A percentile compares a stretch with the other conserved stretches of the same genome.
These are phyloP conservation scores for Clinocottus analis DNA, from an alignment of 2,113 vertebrate genomes.

Conservation along the genomic window DNA sequence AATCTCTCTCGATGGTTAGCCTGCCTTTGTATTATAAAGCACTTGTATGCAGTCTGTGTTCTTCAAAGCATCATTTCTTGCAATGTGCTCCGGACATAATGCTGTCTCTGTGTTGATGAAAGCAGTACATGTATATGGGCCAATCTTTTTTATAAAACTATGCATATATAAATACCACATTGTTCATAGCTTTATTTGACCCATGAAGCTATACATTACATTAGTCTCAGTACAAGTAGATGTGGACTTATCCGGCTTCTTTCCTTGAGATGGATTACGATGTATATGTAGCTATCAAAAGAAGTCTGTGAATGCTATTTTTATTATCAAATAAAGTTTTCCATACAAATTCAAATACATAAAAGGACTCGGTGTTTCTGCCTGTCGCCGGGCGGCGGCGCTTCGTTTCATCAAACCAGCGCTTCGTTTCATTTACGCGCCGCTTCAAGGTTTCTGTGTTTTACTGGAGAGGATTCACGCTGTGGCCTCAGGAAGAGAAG, in stretches of 20 bases:
- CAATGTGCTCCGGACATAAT: constrained; percentile 90
- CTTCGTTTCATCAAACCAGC: too few relatives aligned
- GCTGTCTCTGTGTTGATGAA: constrained; percentile 94
- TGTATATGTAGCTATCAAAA: constrained; percentile 95
- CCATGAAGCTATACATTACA: constrained; percentile 91
- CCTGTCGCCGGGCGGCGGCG: too few relatives aligned
- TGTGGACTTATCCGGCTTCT: constrained; percentile 91
- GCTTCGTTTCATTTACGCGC: too few relatives aligned
- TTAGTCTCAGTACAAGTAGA: constrained; percentile 92
- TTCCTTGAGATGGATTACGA: constrained; percentile 92
- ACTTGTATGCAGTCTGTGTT: constrained; percentile 92
- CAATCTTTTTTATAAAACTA: constrained; percentile 98
- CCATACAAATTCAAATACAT: constrained; percentile 86
- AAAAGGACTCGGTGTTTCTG: constrained; percentile 70
- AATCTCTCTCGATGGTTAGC: constrained; percentile 88
- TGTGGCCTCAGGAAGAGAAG: too few relatives aligned
- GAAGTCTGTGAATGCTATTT: constrained; percentile 98
- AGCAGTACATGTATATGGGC: constrained; percentile 96
- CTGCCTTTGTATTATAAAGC: constrained; percentile 93
- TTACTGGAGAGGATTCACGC: too few relatives aligned
- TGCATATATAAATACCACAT: constrained; percentile 99
- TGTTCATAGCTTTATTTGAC: constrained; percentile 99
- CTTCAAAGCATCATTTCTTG: constrained; percentile 91
- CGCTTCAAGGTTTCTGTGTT: too few relatives aligned
- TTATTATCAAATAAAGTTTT: constrained; percentile 99